Conservation (phyloP, 2,797 vertebrate species). For the Pantherophis alleghaniensis region DNA sequence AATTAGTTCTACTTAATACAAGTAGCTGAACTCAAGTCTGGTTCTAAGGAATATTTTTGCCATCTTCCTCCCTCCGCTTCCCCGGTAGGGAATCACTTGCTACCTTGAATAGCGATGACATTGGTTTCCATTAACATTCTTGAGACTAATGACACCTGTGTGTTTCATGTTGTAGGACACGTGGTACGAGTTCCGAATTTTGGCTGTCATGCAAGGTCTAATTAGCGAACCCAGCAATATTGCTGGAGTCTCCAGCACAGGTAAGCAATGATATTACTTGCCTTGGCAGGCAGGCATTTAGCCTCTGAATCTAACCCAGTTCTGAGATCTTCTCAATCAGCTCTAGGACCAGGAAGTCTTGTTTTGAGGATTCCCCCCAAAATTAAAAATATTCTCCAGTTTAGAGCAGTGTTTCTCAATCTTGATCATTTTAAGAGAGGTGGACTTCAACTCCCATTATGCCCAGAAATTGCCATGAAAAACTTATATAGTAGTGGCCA, state of each 20-base stretch:
- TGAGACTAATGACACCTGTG: rapidly evolving
- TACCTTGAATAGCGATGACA: neutral
- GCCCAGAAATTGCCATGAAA: neutral
- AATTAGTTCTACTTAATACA: too few relatives aligned
- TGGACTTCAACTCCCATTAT: neutral
- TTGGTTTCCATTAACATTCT: neutral
- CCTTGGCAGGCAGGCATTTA: neutral
- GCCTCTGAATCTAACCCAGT: rapidly evolving
- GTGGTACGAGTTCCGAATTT: conserved; percentile 97
- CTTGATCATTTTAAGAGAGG: neutral
- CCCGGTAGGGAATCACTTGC: neutral
- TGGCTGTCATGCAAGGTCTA: conserved; percentile 98
- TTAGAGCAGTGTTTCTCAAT: neutral
- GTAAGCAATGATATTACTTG: conserved; percentile 64
- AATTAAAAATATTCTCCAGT: neutral
- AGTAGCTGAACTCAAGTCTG: neutral
- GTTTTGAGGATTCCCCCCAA: neutral
- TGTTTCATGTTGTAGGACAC: conserved; percentile 82
- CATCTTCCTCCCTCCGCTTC: too few relatives aligned
- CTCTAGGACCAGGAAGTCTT: too few relatives aligned
- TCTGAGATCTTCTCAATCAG: neutral
- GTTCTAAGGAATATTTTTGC: neutral
- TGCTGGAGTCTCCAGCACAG: conserved; percentile 97
- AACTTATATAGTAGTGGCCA: too few relatives aligned
- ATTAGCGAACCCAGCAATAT: conserved; percentile 99